Evolutionary conservation across 2,113 vertebrate species (phyloP).

Genomic region (Cavia porcellus): DNA sequence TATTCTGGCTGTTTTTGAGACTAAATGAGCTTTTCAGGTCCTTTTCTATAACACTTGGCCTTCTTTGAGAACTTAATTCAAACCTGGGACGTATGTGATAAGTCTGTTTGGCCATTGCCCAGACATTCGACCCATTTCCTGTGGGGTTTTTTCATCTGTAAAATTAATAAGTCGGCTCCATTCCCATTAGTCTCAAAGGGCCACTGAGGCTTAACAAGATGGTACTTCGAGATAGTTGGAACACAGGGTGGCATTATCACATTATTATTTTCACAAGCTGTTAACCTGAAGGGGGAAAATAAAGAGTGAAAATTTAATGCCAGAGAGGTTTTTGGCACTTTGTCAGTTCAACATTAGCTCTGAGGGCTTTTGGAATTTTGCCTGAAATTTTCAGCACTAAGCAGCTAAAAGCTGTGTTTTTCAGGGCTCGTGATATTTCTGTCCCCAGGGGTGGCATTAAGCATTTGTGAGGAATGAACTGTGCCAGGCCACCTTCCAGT

Average conservation of each 20-base stretch:
- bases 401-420: conserved; percentile 77
- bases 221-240: conserved; percentile 68
- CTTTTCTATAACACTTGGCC: background rate
- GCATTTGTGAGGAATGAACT: conserved; percentile 50
- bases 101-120: background rate
- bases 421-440: conserved; percentile 55
- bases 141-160: conserved; percentile 41
- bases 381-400: conserved; percentile 75
- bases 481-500: conserved; percentile 48
- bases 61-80: conserved; percentile 65
- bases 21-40: background rate
- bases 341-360: conserved; percentile 75
- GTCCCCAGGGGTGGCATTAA: conserved; percentile 69
- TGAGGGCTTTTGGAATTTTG: conserved; percentile 78
- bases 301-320: conserved; percentile 74
- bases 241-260: conserved; percentile 76
- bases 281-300: conserved; percentile 72
- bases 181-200: conserved; percentile 61
- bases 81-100: conserved; percentile 5
- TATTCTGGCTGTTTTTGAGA: background rate
- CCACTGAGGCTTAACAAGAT: conserved; percentile 55
- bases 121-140: background rate
- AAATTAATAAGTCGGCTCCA: background rate
- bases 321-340: conserved; percentile 77
- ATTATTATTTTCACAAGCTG: conserved; percentile 81